Evolutionary conservation across 2,113 vertebrate species (phyloP).

Genomic region (Aegotheles bennettii): DNA sequence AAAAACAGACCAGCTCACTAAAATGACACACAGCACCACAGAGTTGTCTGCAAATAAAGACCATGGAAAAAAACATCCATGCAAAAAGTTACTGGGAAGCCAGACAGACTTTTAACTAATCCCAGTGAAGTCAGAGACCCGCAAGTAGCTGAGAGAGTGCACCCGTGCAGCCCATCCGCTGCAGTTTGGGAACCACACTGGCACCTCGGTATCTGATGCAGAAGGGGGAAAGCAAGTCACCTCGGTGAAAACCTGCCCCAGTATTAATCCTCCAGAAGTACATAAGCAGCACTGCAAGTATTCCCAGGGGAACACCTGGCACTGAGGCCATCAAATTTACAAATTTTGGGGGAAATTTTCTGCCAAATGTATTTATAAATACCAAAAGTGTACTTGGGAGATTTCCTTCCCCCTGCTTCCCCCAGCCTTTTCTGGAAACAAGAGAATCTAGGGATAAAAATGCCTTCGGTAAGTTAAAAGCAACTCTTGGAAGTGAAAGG

Average conservation of each 20-base stretch:
- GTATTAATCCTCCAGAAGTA: background rate
- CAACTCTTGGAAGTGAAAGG: background rate
- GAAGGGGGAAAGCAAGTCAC: background rate
- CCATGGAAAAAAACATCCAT: fast-evolving
- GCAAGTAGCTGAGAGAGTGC: background rate
- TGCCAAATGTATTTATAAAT: background rate
- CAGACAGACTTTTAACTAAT: background rate
- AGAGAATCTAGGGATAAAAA: background rate
- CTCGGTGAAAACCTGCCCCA: background rate
- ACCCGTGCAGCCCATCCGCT: background rate
- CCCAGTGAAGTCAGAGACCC: background rate
- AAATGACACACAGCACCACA: background rate
- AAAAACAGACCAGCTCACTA: background rate
- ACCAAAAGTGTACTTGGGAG: background rate
- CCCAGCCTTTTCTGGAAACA: background rate
- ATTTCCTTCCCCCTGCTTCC: background rate
- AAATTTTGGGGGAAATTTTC: background rate
- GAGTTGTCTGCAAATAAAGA: fast-evolving
- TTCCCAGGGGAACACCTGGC: background rate
- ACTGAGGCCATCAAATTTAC: background rate
- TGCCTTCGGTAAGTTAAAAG: background rate
- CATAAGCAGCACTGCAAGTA: background rate
- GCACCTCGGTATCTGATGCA: fast-evolving
- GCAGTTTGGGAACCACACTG: background rate
- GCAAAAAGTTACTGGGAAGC: background rate